phyloP scores from a whole-genome alignment of 2,797 vertebrate species.

The Meda fulgida region DNA sequence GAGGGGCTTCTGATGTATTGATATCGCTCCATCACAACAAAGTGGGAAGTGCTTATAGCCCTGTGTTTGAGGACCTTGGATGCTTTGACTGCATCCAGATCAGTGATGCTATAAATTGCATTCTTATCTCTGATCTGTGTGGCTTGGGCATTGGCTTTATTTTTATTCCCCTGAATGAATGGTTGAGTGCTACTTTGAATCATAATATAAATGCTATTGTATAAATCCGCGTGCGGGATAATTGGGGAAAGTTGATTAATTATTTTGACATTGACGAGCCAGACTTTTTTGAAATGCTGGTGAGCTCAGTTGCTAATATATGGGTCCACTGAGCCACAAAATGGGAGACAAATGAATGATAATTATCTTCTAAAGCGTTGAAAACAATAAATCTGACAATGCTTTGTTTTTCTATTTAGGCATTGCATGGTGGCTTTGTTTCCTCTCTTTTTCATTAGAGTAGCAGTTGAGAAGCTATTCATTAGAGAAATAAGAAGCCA shows the following conservation, averaged over 20 bases:
- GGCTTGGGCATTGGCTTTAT: slow-evolving; percentile 47
- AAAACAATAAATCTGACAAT: slow-evolving; percentile 55
- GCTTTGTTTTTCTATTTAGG: slow-evolving; percentile 47
- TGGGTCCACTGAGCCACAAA: slow-evolving; percentile 50
- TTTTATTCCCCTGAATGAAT: slow-evolving; percentile 32
- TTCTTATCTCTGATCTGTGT: slow-evolving; percentile 56
- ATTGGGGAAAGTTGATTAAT: slow-evolving; percentile 41
- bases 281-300: slow-evolving; percentile 40
- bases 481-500: slow-evolving; percentile 10
- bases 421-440: slow-evolving; percentile 32
- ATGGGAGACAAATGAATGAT: slow-evolving; percentile 59
- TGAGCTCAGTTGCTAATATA: slow-evolving; percentile 50
- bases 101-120: slow-evolving; percentile 56
- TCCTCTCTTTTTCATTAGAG: not conserved
- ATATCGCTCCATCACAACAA: slow-evolving; percentile 37
- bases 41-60: slow-evolving; percentile 2
- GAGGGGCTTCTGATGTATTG: slow-evolving; percentile 38
- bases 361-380: slow-evolving; percentile 55
- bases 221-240: slow-evolving; percentile 34
- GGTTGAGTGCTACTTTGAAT: slow-evolving; percentile 45
- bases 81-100: slow-evolving; percentile 50
- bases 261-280: slow-evolving; percentile 36
- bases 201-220: slow-evolving; percentile 45
- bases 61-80: slow-evolving; percentile 33
- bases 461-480: slow-evolving; percentile 1